phyloP scores from a whole-genome alignment of 2,888 invertebrate genomes.

The Aleiodes testaceus region DNA sequence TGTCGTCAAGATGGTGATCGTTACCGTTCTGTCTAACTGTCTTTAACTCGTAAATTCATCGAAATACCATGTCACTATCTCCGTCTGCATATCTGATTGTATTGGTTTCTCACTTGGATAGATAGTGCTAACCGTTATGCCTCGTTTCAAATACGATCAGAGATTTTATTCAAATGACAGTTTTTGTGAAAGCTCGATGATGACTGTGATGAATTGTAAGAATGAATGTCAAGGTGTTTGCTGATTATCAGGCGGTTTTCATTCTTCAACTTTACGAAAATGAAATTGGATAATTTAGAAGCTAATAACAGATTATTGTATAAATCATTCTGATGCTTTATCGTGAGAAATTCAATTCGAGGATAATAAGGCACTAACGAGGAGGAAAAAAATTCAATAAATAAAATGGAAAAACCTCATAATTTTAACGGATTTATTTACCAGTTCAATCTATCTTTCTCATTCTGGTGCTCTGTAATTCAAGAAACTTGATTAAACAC shows the following conservation, averaged over 20 bases:
- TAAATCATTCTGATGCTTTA: not conserved
- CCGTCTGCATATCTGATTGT: conserved; percentile 11
- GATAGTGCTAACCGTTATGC: conserved; percentile 44
- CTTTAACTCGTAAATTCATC: conserved; percentile 46
- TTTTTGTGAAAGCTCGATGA: conserved; percentile 11
- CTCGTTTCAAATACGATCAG: conserved; percentile 47
- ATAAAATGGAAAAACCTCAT: not conserved
- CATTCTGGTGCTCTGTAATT: not conserved
- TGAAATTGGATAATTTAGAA: too few relatives aligned
- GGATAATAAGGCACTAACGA: too few relatives aligned
- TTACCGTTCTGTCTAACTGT: conserved; percentile 41
- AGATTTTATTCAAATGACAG: conserved; percentile 9
- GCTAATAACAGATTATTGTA: too few relatives aligned
- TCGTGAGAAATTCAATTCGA: too few relatives aligned
- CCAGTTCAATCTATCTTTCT: too few relatives aligned
- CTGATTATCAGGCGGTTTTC: not conserved
- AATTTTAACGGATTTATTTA: not conserved
- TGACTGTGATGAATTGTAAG: not conserved
- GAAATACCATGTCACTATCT: conserved; percentile 37
- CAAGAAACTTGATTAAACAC: not conserved
- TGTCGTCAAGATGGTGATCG: conserved; percentile 28
- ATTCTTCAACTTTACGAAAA: too few relatives aligned
- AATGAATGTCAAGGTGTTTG: conserved; percentile 7
- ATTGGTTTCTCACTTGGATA: not conserved
- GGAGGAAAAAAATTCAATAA: too few relatives aligned